Base-by-base conservation (phyloP, 2,113 vertebrate genomes). In the Laticauda colubrina region DNA sequence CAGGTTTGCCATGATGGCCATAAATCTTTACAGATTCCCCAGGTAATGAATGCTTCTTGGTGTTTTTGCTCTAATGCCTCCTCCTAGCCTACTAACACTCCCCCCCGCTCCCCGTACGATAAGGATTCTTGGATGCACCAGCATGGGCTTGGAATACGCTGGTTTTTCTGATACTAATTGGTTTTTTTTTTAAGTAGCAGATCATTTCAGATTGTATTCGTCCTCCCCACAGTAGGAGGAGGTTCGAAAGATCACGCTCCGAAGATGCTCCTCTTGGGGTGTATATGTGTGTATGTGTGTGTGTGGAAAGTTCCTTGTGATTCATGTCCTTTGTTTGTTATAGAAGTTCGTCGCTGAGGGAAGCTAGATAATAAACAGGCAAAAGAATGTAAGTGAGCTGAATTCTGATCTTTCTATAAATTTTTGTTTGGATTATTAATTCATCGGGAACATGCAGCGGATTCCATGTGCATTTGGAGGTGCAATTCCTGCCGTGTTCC, bases 1-100 rank as follows among this genome's bases (percentile, higher is more conserved):
- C 48, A 51, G 48, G 48, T 51, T 51, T 1, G 8, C 48, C 48
- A 51, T 51, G 8, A 9, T 9, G 48, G 48, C 95, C 96, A 92
- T 85, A 87, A 5, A 23, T 88, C 90, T 75, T 93, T 61, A 59
- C 57, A 96, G 96, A 91, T 93, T 92, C 93, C 9, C 90, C 91
- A 95, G 53, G 96, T n/a, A 88, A 88, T 93, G 9, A 92, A 94
- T 56, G 96, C 90, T 90, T 94, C 94, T 96, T 89, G 85, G 88
- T 34, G 43, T 69, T 92, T 75, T 92, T 94, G 91, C 95, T 93
- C 94, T 95, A 43, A 92, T 96, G 94, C 21, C 54, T 18, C 51
- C 21, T n/a, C 75, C 55, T 21, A 53, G 6, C 29, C 29, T 59
- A 8, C 61, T 55, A 39, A 48, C 51, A 55, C 21, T 39, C n/a